phyloP scores from a whole-genome alignment of 2,797 vertebrate species.

The Prionace glauca region DNA sequence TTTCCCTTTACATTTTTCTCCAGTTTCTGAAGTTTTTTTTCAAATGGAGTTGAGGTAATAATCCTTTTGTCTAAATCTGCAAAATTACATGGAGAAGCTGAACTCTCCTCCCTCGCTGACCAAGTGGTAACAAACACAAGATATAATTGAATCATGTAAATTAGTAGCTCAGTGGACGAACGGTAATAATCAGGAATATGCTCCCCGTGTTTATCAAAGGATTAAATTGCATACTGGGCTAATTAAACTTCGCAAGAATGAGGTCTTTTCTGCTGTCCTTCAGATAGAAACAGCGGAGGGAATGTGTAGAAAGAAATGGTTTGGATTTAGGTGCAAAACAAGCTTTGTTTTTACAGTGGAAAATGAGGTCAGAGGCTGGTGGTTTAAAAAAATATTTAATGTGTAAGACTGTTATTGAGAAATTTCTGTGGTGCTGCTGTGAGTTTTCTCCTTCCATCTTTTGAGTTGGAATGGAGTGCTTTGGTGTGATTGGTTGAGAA shows the following conservation, averaged over 20 bases:
- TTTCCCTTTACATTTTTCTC: neutral
- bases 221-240: neutral
- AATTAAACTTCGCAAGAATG: neutral
- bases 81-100: neutral
- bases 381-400: neutral
- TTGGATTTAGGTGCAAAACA: neutral
- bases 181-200: neutral
- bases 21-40: neutral
- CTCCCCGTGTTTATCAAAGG: constrained; percentile 18
- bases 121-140: neutral
- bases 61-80: neutral
- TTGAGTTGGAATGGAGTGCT: neutral
- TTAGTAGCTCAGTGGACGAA: neutral
- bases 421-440: neutral
- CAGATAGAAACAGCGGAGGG: neutral
- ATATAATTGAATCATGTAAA: constrained; percentile 21
- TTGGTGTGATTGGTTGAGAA: neutral
- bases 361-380: neutral
- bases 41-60: neutral
- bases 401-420: neutral
- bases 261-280: neutral
- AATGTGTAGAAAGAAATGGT: neutral
- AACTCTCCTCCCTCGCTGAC: neutral
- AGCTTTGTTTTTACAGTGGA: neutral
- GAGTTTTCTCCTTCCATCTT: neutral